Conservation (phyloP, 1,140 invertebrate genomes). For the Nautilus pompilius region DNA sequence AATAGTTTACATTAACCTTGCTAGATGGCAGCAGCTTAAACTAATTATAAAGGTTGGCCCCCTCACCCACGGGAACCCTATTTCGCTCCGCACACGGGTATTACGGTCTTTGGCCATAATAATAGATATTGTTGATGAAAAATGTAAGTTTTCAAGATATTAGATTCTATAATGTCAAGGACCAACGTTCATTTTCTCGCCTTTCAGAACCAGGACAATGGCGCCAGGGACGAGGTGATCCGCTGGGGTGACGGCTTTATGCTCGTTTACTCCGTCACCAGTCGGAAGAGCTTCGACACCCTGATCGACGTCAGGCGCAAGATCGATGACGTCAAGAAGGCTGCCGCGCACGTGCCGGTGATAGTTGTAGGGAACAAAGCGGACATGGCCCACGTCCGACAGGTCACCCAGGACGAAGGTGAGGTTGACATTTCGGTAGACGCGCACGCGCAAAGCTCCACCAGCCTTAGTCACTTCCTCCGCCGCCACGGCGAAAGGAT, state of each 20-base stretch:
- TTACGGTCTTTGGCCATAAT: background rate
- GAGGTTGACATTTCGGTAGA: too few species aligned
- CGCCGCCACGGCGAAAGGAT: too few species aligned
- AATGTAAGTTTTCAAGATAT: background rate
- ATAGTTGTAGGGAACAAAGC: slow-evolving; percentile 41
- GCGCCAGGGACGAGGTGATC: slow-evolving; percentile 70
- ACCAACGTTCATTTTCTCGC: too few species aligned
- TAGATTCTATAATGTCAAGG: too few species aligned
- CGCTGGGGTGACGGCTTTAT: slow-evolving; percentile 84
- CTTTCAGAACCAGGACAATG: slow-evolving; percentile 32
- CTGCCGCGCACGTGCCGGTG: slow-evolving; percentile 24
- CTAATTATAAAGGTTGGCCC: too few species aligned
- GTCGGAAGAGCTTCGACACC: slow-evolving; percentile 73
- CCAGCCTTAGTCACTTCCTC: too few species aligned
- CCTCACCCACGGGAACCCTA: too few species aligned
- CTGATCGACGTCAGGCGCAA: slow-evolving; percentile 27
- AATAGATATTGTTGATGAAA: background rate
- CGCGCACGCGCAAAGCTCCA: too few species aligned
- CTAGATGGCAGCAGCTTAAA: too few species aligned
- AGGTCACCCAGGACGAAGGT: slow-evolving; percentile 41
- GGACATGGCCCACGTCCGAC: slow-evolving; percentile 38
- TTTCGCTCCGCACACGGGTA: too few species aligned
- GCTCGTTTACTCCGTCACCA: slow-evolving; percentile 91
- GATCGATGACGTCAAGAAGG: slow-evolving; percentile 38
- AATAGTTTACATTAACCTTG: too few species aligned